Conservation (phyloP, 2,888 invertebrate species). For the Drosophila falleni region DNA sequence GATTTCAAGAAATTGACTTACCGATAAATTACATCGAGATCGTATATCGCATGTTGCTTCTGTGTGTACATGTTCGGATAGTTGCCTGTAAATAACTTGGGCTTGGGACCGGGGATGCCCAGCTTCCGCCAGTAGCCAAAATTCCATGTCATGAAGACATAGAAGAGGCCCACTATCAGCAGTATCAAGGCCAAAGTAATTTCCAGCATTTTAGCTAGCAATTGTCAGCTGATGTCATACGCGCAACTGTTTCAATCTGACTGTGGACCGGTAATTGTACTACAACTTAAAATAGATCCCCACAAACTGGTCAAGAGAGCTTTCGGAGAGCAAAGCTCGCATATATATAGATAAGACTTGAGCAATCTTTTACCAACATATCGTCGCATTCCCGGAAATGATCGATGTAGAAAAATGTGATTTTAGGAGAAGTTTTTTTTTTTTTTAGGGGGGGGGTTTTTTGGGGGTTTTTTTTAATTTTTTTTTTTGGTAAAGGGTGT, state of each 20-base stretch:
- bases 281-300: not conserved
- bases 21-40: conserved; percentile 84
- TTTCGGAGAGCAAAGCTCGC: no score
- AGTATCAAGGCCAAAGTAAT: conserved; percentile 51
- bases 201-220: conserved; percentile 41
- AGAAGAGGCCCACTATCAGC: conserved; percentile 50
- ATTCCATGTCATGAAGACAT: conserved; percentile 76
- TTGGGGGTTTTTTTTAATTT: no score
- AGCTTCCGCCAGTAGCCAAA: conserved; percentile 84
- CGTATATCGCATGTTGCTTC: conserved; percentile 78
- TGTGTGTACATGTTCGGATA: conserved; percentile 71
- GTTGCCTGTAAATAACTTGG: conserved; percentile 83
- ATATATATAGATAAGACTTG: no score
- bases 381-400: no score
- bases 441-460: no score
- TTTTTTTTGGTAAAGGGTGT: no score
- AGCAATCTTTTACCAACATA: no score
- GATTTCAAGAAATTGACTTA: conserved; percentile 43
- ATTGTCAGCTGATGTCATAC: conserved; percentile 1
- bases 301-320: not conserved
- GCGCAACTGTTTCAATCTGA: conserved; percentile 4
- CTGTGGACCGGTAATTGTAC: conserved; percentile 12
- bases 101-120: conserved; percentile 83
- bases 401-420: no score
- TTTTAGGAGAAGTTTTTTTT: no score